Evolutionary conservation across 2,797 vertebrate species (phyloP).

Genomic region (Acipenser oxyrinchus): DNA sequence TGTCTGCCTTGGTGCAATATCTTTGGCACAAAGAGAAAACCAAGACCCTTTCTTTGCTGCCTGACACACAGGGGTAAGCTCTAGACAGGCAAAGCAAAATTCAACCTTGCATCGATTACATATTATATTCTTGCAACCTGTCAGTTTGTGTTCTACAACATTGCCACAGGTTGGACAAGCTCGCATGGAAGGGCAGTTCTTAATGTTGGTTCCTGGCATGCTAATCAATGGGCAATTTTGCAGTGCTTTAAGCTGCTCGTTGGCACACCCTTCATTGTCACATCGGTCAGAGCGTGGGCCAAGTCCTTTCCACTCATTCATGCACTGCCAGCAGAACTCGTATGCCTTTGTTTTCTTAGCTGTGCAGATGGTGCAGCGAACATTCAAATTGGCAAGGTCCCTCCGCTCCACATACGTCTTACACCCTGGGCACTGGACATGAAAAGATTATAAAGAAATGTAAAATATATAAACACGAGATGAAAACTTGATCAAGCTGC

Average conservation of each 20-base stretch:
- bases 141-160: conserved; percentile 23
- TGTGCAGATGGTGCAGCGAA: conserved; percentile 46
- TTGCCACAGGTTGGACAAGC: conserved; percentile 36
- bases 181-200: conserved; percentile 26
- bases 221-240: conserved; percentile 19
- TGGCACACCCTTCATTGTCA: conserved; percentile 42
- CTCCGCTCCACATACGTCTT: conserved; percentile 41
- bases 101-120: conserved; percentile 22
- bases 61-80: conserved; percentile 11
- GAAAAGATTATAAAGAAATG: background rate
- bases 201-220: conserved; percentile 11
- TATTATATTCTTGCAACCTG: conserved; percentile 3
- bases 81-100: conserved; percentile 44
- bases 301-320: conserved; percentile 44
- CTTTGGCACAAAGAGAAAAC: background rate
- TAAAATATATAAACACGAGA: too few species aligned
- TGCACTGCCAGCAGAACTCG: conserved; percentile 62
- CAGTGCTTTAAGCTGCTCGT: conserved; percentile 28
- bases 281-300: conserved; percentile 42
- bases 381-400: conserved; percentile 39
- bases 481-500: too few species aligned
- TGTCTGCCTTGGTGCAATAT: background rate
- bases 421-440: conserved; percentile 52
- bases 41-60: background rate
- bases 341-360: background rate